These are phyloP conservation scores for Dromiciops gliroides DNA, from an alignment of 2,113 vertebrate species.

Conservation along the genomic window DNA sequence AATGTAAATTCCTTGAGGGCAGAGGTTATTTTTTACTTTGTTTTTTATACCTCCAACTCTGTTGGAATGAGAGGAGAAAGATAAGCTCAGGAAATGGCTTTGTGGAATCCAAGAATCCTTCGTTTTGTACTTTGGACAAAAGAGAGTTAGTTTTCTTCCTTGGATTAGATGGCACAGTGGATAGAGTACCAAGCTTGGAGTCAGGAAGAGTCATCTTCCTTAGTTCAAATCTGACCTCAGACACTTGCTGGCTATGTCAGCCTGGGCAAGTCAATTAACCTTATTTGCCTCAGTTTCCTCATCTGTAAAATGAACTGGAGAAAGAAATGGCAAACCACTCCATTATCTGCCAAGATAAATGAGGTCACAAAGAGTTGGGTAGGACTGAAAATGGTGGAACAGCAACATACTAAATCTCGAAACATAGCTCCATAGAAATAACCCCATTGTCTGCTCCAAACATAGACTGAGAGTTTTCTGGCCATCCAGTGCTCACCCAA, in stretches of 20 bases:
- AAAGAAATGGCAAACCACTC: no score
- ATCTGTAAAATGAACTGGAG: not conserved
- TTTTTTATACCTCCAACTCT: not conserved
- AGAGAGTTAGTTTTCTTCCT: constrained; percentile 15
- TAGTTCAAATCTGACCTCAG: not conserved
- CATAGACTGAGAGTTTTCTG: not conserved
- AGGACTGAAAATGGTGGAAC: no score
- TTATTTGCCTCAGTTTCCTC: not conserved
- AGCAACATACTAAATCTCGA: not conserved
- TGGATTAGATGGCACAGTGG: not conserved
- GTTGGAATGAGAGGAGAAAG: constrained; percentile 13
- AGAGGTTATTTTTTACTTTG: not conserved
- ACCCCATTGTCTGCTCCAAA: not conserved
- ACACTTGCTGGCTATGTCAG: not conserved
- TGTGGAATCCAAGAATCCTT: not conserved
- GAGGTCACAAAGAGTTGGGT: no score
- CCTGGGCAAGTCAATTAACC: no score
- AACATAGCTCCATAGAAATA: not conserved
- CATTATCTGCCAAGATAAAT: no score
- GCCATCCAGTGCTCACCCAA: not conserved
- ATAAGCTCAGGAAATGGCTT: not conserved
- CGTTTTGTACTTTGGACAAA: not conserved
- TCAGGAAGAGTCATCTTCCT: not conserved
- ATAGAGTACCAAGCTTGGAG: not conserved
- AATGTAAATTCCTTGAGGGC: not conserved